A percentile compares a stretch with the other conserved stretches of the same genome.
Evolutionary conservation across 2,797 vertebrate species (phyloP).

Genomic region (Orientallactaga sibirica): DNA sequence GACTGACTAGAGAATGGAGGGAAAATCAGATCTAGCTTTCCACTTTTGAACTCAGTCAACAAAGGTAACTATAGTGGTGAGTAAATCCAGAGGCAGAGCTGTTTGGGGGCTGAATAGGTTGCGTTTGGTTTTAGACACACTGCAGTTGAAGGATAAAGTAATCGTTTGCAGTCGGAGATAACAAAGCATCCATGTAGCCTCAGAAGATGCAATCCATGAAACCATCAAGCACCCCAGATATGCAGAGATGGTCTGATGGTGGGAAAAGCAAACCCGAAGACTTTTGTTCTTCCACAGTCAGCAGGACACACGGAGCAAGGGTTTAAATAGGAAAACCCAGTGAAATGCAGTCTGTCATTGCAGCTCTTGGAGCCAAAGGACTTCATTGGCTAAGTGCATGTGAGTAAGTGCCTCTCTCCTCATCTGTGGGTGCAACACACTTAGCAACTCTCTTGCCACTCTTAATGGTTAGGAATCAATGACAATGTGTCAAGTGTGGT

Average conservation of each 20-base stretch:
- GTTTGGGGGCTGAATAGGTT: not conserved
- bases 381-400: not conserved
- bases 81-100: not conserved
- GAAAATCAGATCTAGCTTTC: fast-evolving
- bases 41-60: not conserved
- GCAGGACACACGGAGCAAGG: no score
- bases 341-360: fast-evolving
- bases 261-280: not conserved
- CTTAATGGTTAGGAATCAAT: no score
- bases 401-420: not conserved
- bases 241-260: not conserved
- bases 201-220: not conserved
- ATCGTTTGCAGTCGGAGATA: no score
- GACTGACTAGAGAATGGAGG: not conserved
- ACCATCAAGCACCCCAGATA: no score
- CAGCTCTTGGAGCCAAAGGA: fast-evolving
- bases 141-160: fast-evolving
- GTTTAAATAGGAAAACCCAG: not conserved
- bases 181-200: no score
- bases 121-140: not conserved
- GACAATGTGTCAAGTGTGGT: no score
- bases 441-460: not conserved
- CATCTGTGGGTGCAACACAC: fast-evolving
- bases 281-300: not conserved
- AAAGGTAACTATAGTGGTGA: fast-evolving